These are phyloP conservation scores for Melinopterus prodromus DNA, from an alignment of 2,888 invertebrate species.

Conservation along the genomic window DNA sequence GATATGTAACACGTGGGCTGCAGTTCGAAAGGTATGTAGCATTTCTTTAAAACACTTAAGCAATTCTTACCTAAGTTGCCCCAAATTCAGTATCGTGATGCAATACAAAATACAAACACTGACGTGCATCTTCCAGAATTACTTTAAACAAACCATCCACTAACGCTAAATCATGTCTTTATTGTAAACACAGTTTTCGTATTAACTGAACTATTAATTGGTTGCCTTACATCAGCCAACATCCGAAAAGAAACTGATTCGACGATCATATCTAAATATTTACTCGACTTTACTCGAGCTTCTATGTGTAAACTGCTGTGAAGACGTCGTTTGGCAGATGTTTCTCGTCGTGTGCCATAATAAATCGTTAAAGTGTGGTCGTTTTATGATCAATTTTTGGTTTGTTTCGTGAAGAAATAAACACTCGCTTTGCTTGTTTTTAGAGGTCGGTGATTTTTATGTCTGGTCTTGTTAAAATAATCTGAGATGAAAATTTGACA, in stretches of 20 bases:
- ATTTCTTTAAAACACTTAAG: background rate
- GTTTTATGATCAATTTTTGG: constrained; percentile 4
- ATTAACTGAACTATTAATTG: constrained; percentile 4
- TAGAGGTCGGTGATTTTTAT: background rate
- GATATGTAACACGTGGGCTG: background rate
- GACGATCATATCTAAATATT: background rate
- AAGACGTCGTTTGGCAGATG: background rate
- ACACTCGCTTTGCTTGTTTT: background rate
- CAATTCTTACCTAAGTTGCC: background rate
- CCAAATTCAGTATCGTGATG: background rate
- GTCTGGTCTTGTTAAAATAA: background rate
- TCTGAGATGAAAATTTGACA: background rate
- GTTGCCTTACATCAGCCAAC: background rate
- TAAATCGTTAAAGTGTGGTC: constrained; percentile 4
- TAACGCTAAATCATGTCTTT: background rate
- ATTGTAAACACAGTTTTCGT: background rate
- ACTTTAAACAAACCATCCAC: background rate
- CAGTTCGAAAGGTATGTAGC: background rate
- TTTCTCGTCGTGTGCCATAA: background rate
- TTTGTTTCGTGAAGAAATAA: background rate
- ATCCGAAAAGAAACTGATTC: background rate
- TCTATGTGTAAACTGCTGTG: background rate
- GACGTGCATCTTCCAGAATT: background rate
- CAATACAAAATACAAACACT: background rate
- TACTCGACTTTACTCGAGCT: background rate